phyloP scores from a whole-genome alignment of 2,113 vertebrate genomes.

The Brachyhypopomus occidentalis region DNA sequence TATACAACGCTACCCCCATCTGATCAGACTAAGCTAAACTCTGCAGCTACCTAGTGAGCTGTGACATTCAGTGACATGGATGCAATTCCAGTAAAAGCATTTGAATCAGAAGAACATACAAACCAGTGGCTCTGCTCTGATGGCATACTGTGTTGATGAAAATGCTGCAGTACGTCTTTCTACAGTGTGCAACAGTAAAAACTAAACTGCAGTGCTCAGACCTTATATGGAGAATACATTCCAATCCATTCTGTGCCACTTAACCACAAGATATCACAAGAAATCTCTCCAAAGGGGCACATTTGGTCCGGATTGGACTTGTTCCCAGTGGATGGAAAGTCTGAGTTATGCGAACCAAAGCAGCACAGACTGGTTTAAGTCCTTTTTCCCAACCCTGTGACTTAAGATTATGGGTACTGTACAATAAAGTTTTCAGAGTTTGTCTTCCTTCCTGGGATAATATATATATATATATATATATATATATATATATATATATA shows the following conservation, averaged over 20 bases:
- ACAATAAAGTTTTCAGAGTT: constrained; percentile 22
- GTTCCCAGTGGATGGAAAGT: constrained; percentile 40
- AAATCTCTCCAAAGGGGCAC: constrained; percentile 29
- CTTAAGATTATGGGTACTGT: constrained; percentile 16
- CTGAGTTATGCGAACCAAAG: constrained; percentile 34
- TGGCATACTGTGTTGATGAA: constrained; percentile 5
- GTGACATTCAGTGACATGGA: not conserved
- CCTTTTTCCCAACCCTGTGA: constrained; percentile 13
- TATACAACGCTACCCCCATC: not conserved
- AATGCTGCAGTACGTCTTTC: not conserved
- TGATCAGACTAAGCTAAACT: not conserved
- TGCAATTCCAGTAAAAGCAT: not conserved
- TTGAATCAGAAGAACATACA: not conserved
- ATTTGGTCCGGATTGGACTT: constrained; percentile 31
- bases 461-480: too few relatives aligned
- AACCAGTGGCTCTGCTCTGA: not conserved
- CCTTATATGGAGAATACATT: constrained; percentile 74
- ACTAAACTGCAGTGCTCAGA: constrained; percentile 51
- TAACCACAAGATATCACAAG: constrained; percentile 36
- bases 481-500: too few relatives aligned
- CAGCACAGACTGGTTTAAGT: not conserved
- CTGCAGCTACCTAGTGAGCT: not conserved
- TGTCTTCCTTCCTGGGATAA: not conserved
- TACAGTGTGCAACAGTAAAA: constrained; percentile 12
- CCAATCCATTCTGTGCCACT: constrained; percentile 55